A percentile compares a stretch with the other conserved stretches of the same genome.
Evolutionary conservation across 2,113 vertebrate species (phyloP).

Genomic region (Anser cygnoides): DNA sequence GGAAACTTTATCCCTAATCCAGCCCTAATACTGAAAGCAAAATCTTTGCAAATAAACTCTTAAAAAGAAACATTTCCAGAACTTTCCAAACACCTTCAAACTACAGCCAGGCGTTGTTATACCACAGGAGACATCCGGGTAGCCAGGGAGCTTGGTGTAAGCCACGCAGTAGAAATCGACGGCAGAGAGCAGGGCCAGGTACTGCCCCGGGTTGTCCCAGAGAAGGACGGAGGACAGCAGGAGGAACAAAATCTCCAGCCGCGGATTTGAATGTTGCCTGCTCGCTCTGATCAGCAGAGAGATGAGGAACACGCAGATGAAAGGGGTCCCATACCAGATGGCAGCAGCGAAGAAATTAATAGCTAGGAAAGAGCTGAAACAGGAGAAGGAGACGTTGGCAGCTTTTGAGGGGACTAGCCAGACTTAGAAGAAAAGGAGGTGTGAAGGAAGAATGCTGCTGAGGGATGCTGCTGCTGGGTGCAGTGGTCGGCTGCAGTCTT

Average conservation of each 20-base stretch:
- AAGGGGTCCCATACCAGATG: not conserved
- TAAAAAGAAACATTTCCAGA: not conserved
- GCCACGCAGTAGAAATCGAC: not conserved
- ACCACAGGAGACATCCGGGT: not conserved
- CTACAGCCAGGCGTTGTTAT: not conserved
- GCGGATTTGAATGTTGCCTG: not conserved
- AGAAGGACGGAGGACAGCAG: not conserved
- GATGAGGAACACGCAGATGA: not conserved
- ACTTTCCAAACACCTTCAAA: not conserved
- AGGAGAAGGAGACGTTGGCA: not conserved
- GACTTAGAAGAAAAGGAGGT: not conserved
- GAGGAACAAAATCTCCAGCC: not conserved
- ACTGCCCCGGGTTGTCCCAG: not conserved
- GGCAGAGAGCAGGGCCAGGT: not conserved
- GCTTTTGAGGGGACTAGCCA: not conserved
- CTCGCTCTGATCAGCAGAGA: not conserved
- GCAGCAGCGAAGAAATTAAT: not conserved
- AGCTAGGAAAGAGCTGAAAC: not conserved
- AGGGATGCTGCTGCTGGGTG: not conserved
- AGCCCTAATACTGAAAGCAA: not conserved
- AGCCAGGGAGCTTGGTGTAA: not conserved
- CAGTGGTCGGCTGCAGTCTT: not conserved
- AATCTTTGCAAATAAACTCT: not conserved
- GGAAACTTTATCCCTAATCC: not conserved
- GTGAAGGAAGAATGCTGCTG: not conserved